Evolutionary conservation across 1,140 invertebrate species (phyloP).

Genomic region (Drosophila seguyi): DNA sequence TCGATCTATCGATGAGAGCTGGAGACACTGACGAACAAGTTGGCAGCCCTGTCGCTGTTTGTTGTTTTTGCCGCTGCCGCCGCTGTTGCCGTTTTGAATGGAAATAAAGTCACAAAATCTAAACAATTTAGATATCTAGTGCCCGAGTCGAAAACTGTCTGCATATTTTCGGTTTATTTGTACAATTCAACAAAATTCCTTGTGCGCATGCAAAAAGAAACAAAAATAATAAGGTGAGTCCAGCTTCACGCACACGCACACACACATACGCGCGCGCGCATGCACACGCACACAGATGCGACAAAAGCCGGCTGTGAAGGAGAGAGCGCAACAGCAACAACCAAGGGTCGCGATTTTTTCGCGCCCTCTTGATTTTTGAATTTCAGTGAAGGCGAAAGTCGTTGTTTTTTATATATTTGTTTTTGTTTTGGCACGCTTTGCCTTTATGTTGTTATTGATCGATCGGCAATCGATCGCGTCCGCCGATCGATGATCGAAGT

Average conservation of each 20-base stretch:
- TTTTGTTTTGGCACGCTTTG: conserved; percentile 31
- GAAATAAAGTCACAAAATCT: conserved; percentile 5
- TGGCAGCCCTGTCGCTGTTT: conserved; percentile 11
- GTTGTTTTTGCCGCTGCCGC: conserved; percentile 13
- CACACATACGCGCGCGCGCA: background rate
- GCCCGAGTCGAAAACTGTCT: conserved; percentile 29
- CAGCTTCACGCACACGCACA: background rate
- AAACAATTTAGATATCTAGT: conserved; percentile 59
- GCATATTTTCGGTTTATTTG: conserved; percentile 47
- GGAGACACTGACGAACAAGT: background rate
- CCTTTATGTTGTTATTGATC: conserved; percentile 31
- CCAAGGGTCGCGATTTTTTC: background rate
- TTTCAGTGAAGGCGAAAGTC: conserved; percentile 36
- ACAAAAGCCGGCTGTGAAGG: conserved; percentile 42
- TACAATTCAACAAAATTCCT: conserved; percentile 56
- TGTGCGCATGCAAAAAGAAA: conserved; percentile 67
- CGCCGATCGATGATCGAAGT: conserved; percentile 37
- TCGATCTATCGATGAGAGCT: background rate
- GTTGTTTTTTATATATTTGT: conserved; percentile 9
- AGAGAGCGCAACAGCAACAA: background rate
- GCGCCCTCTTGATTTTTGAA: conserved; percentile 29
- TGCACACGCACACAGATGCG: conserved; percentile 21
- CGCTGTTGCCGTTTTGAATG: conserved; percentile 28
- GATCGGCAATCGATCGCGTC: conserved; percentile 37
- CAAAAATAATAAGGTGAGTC: conserved; percentile 63